Evolutionary conservation across 2,888 invertebrate species (phyloP), one percentile per base, ranked within the genome.

Genomic region (Agrotis exclamationis): DNA sequence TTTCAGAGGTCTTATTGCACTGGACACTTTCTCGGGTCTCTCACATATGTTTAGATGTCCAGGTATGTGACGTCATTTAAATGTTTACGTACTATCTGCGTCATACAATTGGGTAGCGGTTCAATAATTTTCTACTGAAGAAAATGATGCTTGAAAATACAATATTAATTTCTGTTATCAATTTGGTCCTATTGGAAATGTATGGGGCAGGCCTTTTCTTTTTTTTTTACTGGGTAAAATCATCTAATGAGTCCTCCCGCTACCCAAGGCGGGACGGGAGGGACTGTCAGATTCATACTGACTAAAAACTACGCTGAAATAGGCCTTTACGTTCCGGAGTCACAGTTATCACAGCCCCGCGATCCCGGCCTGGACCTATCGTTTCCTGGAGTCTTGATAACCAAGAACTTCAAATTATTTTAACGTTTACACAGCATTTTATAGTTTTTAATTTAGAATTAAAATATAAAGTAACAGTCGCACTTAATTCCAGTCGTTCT

Each of bases 21-120:
- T 88, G 83, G 87, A 67, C 79, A 71, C 51, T 66, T 65, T 58
- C 63, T 75, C 77, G 81, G 80, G 71, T 80, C 77, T 83, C 77
- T 83, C 65, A 76, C 72, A 76, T 70, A 79, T 74, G 80, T 72
- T 82, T 77, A 67, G 69, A 66, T 64, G 71, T 72, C 69, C 77
- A 79, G 62, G 70, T 74, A 73, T 79, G 47, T 70, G 63, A 60
- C 39, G 48, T 58, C 59, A 74, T 83, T 76, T 76, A 76, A 66
- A 73, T 73, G 60, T 82, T 63, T 73, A 79, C 58, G 9, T 62
- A 59, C 44, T 68, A 63, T 65, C 51, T 70, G 56, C 20, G 20
- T 22, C 14, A 33, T 53, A 22, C 18, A 63, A 53, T 48, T 48
- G 63, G 44, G 22, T 54, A 54, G 39, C 22, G 5, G 14, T 65